A percentile compares a stretch with the other conserved stretches of the same genome.
Conservation (phyloP, 2,113 vertebrate species). For the Hucho hucho region DNA sequence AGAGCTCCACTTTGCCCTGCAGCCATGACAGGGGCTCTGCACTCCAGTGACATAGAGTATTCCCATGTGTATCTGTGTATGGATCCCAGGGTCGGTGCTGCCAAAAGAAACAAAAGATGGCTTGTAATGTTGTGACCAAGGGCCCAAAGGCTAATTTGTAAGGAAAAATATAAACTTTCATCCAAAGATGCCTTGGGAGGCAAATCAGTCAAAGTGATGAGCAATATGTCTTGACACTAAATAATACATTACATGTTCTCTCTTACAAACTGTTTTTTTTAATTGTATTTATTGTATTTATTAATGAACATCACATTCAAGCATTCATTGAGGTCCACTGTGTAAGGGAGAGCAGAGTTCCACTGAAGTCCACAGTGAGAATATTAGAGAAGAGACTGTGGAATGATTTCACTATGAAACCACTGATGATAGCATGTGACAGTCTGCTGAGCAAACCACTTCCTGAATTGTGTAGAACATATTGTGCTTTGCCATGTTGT, state of each 20-base stretch:
- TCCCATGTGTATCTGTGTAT: conserved; percentile 42
- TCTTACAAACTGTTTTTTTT: conserved; percentile 41
- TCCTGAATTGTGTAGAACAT: conserved; percentile 69
- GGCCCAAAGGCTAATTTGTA: conserved; percentile 59
- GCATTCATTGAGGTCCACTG: conserved; percentile 3
- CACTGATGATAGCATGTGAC: conserved; percentile 35
- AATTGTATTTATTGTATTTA: conserved; percentile 29
- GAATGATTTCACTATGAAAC: conserved; percentile 33
- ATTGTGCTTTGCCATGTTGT: conserved; percentile 51
- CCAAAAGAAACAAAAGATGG: conserved; percentile 65
- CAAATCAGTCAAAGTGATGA: conserved; percentile 65
- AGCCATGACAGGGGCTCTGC: conserved; percentile 57
- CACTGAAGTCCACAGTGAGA: conserved; percentile 31
- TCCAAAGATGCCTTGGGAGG: conserved; percentile 58
- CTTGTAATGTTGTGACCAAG: conserved; percentile 59
- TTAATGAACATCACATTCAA: background rate
- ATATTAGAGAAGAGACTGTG: conserved; percentile 25
- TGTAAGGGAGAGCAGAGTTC: conserved; percentile 12
- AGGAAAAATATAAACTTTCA: conserved; percentile 38
- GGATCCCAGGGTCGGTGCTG: conserved; percentile 48
- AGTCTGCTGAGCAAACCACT: conserved; percentile 68
- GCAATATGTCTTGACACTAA: conserved; percentile 53
- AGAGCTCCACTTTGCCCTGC: conserved; percentile 54
- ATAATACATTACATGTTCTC: conserved; percentile 56
- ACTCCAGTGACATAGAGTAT: conserved; percentile 56